These are phyloP conservation scores for Cotesia chilonis DNA, from an alignment of 1,140 invertebrate species.

Conservation along the genomic window DNA sequence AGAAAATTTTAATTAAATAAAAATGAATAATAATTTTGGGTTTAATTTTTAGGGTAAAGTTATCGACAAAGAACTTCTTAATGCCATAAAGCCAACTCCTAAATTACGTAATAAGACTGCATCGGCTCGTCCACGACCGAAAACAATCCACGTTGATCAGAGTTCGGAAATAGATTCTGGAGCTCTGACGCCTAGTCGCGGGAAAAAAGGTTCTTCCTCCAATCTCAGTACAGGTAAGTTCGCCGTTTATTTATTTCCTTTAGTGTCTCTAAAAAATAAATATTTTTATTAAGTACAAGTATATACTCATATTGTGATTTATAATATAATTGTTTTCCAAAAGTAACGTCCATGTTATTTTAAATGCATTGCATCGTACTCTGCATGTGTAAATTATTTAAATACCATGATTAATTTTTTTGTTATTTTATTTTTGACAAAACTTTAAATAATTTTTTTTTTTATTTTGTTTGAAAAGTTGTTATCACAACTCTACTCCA, in stretches of 20 bases:
- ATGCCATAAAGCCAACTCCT: constrained; percentile 69
- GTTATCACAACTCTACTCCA: constrained; percentile 21
- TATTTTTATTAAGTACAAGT: neutral
- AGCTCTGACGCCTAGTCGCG: constrained; percentile 75
- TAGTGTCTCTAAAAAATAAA: neutral
- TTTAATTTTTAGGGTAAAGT: constrained; percentile 73
- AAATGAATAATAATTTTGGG: neutral
- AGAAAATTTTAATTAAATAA: neutral
- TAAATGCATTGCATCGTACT: constrained; percentile 51
- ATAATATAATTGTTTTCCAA: constrained; percentile 40
- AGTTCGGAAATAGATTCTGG: constrained; percentile 79
- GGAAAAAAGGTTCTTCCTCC: constrained; percentile 82
- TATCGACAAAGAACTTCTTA: constrained; percentile 77
- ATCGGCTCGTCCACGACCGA: constrained; percentile 76
- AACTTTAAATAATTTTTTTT: constrained; percentile 40
- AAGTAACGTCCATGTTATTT: too few species aligned
- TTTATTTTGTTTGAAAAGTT: constrained; percentile 36
- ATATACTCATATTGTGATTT: neutral
- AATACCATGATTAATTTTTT: constrained; percentile 47
- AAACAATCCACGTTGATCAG: constrained; percentile 87
- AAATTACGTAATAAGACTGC: constrained; percentile 70
- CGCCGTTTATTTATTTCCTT: neutral
- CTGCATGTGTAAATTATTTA: constrained; percentile 54
- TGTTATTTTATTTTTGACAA: constrained; percentile 44
- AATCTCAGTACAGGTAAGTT: constrained; percentile 79